Evolutionary conservation across 2,888 invertebrate genomes (phyloP).

Genomic region (Ennomos erosarius): DNA sequence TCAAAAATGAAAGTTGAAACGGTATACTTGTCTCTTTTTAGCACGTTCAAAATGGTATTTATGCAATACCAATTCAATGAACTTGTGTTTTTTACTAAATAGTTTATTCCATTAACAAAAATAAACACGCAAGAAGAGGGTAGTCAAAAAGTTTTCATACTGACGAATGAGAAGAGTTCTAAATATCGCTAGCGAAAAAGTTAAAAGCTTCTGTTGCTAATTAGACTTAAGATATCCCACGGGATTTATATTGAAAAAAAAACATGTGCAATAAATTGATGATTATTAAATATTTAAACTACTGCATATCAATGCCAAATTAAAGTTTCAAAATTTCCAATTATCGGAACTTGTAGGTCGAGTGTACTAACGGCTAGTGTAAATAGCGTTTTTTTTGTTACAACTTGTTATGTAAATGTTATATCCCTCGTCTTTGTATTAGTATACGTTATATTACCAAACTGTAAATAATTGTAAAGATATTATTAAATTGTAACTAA

Average conservation of each 20-base stretch:
- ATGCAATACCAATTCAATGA: too few relatives aligned
- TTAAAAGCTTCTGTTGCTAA: slow-evolving; percentile 60
- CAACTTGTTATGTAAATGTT: slow-evolving; percentile 74
- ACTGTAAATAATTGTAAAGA: slow-evolving; percentile 84
- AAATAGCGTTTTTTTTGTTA: slow-evolving; percentile 75
- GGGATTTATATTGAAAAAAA: slow-evolving; percentile 59
- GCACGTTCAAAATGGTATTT: too few relatives aligned
- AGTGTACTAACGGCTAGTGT: slow-evolving; percentile 55
- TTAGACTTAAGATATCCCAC: slow-evolving; percentile 53
- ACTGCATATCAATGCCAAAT: slow-evolving; percentile 81
- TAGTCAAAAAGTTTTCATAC: slow-evolving; percentile 21
- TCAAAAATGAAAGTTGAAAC: too few relatives aligned
- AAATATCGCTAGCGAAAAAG: slow-evolving; percentile 52
- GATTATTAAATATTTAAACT: slow-evolving; percentile 61
- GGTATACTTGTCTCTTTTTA: too few relatives aligned
- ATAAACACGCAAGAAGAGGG: not conserved
- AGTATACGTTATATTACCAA: slow-evolving; percentile 83
- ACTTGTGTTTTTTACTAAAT: too few relatives aligned
- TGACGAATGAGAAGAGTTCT: slow-evolving; percentile 35
- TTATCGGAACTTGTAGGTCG: slow-evolving; percentile 48
- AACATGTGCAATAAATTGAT: slow-evolving; percentile 76
- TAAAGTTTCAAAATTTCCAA: slow-evolving; percentile 63
- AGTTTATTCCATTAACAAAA: too few relatives aligned
- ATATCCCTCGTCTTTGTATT: slow-evolving; percentile 75
- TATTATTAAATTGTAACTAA: slow-evolving; percentile 81